A percentile compares a stretch with the other conserved stretches of the same genome.
Conservation (phyloP, 1,140 invertebrate species). For the Drosophila cardini region DNA sequence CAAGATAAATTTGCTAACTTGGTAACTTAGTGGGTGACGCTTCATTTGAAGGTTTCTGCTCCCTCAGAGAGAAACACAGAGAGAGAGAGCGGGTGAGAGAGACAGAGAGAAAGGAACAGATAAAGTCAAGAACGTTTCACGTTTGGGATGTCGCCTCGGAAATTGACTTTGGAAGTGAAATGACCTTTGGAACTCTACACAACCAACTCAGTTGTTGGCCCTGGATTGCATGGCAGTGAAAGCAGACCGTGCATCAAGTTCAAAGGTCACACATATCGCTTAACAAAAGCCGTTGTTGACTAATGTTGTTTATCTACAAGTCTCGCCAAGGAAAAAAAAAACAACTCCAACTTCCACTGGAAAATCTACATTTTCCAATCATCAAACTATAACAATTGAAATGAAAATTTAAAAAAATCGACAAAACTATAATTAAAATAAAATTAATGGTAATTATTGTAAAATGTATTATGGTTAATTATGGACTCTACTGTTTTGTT, state of each 20-base stretch:
- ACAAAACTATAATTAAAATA: slow-evolving; percentile 36
- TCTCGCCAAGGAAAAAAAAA: too few species aligned
- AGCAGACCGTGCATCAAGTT: slow-evolving; percentile 18
- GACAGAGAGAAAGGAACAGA: background rate
- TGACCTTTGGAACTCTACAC: slow-evolving; percentile 31
- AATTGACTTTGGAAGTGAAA: slow-evolving; percentile 37
- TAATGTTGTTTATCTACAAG: background rate
- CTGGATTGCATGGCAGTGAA: slow-evolving; percentile 11
- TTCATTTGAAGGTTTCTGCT: slow-evolving; percentile 22
- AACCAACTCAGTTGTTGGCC: slow-evolving; percentile 5
- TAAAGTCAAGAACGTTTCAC: slow-evolving; percentile 8
- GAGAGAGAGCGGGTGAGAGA: background rate
- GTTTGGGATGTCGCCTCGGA: slow-evolving; percentile 36
- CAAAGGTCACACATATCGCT: slow-evolving; percentile 26
- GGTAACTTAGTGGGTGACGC: slow-evolving; percentile 9
- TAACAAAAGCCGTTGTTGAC: slow-evolving; percentile 9
- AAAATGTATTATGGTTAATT: slow-evolving; percentile 63
- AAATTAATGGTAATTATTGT: slow-evolving; percentile 51
- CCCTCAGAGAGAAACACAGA: background rate
- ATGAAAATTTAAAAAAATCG: slow-evolving; percentile 27
- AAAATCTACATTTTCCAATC: slow-evolving; percentile 9
- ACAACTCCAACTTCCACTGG: background rate
- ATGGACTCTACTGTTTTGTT: slow-evolving; percentile 33
- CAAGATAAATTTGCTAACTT: slow-evolving; percentile 33
- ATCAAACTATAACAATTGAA: slow-evolving; percentile 4